A percentile compares a stretch with the other conserved stretches of the same genome.
phyloP scores from a whole-genome alignment of 2,797 vertebrate genomes.

The Graptemys geographica region DNA sequence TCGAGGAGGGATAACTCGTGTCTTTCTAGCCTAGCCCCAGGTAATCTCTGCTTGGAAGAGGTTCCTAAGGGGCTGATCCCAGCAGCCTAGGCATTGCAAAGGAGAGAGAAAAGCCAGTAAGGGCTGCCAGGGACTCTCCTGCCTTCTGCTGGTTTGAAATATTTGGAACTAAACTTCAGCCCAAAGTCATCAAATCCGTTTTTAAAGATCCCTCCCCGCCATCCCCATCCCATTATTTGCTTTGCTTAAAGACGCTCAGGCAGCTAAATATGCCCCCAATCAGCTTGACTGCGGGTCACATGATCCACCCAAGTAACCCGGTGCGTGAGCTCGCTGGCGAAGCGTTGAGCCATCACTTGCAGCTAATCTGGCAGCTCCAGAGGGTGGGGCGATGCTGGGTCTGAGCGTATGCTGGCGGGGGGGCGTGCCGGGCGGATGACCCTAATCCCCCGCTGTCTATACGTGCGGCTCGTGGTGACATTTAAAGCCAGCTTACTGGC shows the following conservation, averaged over 20 bases:
- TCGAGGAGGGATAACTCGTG: neutral
- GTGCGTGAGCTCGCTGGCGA: neutral
- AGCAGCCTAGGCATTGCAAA: neutral
- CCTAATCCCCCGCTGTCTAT: constrained; percentile 67
- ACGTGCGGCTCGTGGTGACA: neutral
- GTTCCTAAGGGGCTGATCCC: neutral
- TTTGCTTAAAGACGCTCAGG: constrained; percentile 65
- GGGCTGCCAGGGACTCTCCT: neutral
- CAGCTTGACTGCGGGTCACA: constrained; percentile 37
- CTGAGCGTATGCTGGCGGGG: fast-evolving
- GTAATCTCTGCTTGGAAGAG: neutral
- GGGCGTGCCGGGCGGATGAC: constrained; percentile 65
- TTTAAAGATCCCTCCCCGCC: neutral
- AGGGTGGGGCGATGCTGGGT: fast-evolving
- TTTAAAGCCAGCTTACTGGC: constrained; percentile 73
- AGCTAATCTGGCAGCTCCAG: constrained; percentile 42
- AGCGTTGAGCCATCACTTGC: neutral
- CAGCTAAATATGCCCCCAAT: constrained; percentile 59
- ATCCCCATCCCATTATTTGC: constrained; percentile 64
- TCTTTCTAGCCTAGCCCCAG: neutral
- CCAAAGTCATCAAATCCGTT: fast-evolving
- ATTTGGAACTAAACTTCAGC: neutral
- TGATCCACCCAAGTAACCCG: fast-evolving
- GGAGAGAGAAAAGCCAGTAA: neutral
- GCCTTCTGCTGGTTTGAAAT: constrained; percentile 16